These are phyloP conservation scores for Tamandua tetradactyla DNA, from an alignment of 2,797 vertebrate species.

Conservation along the genomic window DNA sequence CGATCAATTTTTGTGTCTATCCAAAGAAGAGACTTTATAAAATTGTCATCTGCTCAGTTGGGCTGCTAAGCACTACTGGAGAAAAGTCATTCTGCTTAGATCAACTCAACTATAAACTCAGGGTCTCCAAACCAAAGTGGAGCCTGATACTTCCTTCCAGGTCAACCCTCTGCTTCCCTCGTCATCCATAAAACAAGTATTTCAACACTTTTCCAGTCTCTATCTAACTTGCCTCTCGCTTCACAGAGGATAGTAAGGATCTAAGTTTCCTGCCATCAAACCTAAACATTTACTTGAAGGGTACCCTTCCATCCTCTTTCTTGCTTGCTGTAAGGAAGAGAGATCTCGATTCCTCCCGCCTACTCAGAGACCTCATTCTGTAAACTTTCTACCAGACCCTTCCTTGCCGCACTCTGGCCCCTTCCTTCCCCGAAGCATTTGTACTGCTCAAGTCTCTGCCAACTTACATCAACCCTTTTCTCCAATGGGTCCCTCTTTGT, in stretches of 20 bases:
- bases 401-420: neutral
- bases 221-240: neutral
- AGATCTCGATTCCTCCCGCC: neutral
- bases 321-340: neutral
- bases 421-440: neutral
- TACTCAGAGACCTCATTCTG: neutral
- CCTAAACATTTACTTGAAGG: neutral
- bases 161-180: neutral
- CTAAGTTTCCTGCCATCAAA: neutral
- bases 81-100: fast-evolving
- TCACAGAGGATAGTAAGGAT: neutral
- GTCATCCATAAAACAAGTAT: neutral
- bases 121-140: neutral
- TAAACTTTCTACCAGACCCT: neutral
- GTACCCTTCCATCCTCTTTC: neutral
- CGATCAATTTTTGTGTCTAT: neutral
- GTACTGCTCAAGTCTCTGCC: neutral
- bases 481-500: neutral
- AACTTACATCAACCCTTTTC: neutral
- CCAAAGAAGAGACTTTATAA: neutral
- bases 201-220: neutral
- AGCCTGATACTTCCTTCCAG: neutral
- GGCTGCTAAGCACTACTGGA: neutral
- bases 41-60: neutral
- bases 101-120: neutral